These are phyloP conservation scores for Xiphophorus couchianus DNA, from an alignment of 2,113 vertebrate genomes.

Conservation along the genomic window DNA sequence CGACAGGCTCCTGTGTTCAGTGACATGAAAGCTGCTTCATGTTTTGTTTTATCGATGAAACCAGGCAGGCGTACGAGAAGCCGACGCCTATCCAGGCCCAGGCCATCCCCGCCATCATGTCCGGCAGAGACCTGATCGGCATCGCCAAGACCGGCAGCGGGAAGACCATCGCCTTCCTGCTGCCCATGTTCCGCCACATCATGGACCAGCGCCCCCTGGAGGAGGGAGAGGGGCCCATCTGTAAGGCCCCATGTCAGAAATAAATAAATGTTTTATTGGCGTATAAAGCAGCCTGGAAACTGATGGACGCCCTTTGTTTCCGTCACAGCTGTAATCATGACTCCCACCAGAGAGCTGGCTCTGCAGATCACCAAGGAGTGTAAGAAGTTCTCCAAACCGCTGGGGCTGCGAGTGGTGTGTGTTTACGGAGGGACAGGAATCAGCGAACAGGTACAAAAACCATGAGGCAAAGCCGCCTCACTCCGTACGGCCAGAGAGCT, in stretches of 20 bases:
- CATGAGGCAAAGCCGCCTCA: background rate
- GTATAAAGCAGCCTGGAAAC: background rate
- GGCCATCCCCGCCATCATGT: slow-evolving; percentile 98
- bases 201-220: slow-evolving; percentile 96
- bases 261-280: background rate
- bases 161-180: slow-evolving; percentile 96
- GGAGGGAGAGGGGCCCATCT: slow-evolving; percentile 94
- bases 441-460: slow-evolving; percentile 91
- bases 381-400: slow-evolving; percentile 97
- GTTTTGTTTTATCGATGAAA: background rate
- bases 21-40: background rate
- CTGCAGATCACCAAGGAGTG: slow-evolving; percentile 99
- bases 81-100: slow-evolving; percentile 97
- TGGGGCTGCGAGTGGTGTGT: slow-evolving; percentile 94
- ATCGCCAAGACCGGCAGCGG: slow-evolving; percentile 99
- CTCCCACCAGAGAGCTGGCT: slow-evolving; percentile 95
- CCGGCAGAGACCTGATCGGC: slow-evolving; percentile 93
- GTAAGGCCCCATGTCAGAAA: slow-evolving; percentile 71
- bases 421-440: slow-evolving; percentile 99
- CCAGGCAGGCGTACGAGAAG: slow-evolving; percentile 94
- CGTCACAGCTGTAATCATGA: slow-evolving; percentile 93
- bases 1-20: no score
- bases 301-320: background rate
- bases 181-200: slow-evolving; percentile 99
- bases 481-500: background rate